phyloP scores from a whole-genome alignment of 2,113 vertebrate species.

The Calypte anna region DNA sequence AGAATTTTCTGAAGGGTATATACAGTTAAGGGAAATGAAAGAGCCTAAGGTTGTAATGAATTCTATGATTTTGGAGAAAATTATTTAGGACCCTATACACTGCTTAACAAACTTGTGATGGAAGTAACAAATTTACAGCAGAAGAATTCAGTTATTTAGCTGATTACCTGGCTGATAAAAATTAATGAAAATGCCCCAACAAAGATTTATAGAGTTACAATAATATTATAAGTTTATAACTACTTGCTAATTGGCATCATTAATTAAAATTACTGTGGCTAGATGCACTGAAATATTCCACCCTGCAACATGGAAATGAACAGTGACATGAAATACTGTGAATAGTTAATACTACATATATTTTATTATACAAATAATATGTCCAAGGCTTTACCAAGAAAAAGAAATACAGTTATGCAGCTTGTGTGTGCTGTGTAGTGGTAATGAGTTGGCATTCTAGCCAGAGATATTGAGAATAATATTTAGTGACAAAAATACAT shows the following conservation, averaged over 20 bases:
- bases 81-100: background rate
- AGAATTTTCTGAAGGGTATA: background rate
- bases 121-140: constrained; percentile 17
- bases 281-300: background rate
- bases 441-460: background rate
- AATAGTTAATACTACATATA: background rate
- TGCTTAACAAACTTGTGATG: background rate
- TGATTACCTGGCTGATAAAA: constrained; percentile 9
- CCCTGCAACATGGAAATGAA: constrained; percentile 16
- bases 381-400: background rate
- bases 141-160: background rate
- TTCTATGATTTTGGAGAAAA: background rate
- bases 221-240: constrained; percentile 49
- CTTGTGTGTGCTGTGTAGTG: background rate
- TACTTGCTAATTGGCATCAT: constrained; percentile 13
- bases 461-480: background rate
- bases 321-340: background rate
- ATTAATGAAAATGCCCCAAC: background rate
- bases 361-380: background rate
- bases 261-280: constrained; percentile 41
- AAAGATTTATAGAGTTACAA: constrained; percentile 37
- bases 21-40: background rate
- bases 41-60: background rate
- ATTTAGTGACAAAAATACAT: background rate
- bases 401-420: background rate